Base-by-base conservation (phyloP, 2,888 invertebrate genomes). In the Calliopum simillimum region DNA sequence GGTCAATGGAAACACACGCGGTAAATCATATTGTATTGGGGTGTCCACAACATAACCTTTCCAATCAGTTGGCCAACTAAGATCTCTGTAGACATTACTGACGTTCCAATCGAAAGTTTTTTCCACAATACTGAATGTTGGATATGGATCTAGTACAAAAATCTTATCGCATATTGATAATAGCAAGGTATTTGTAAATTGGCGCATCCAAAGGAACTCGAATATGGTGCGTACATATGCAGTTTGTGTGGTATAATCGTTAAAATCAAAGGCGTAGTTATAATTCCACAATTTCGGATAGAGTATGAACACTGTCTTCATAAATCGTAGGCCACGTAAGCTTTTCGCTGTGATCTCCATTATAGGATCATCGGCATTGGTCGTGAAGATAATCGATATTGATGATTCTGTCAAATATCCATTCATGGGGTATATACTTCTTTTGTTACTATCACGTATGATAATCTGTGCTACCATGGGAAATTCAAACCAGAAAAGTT, bases 271-370 rank as follows among this genome's bases (percentile, higher is more conserved):
- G 13, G 14, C 13, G 13, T 46, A 21, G 5, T 21, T 23, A 8
- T 74, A 63, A 12, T 41, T 69, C 5, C 4, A 47, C 16, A 77
- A 16, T 5, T 44, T 59, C 2, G 82, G 81, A 51, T 73, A 77
- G 0, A 81, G 65, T 2, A 81, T n/a, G 14, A 81, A 80, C 2
- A 80, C 68, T 4, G 81, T 82, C 14, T 75, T 74, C 2, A 82
- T 59, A 75, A 76, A 76, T 12, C 76, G 80, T 12, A 75, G 44
- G 0, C 75, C 74, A 0, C 41, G 49, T 8, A 82, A 53, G 11
- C 76, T 75, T 3, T 74, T 49, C 0, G 79, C 72, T 0, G 81
- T 77, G 25, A 82, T 44, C 16, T 80, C 72, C 81, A 81, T 79
- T 1, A 81, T 77, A 21, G 80, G 74, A 77, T 82, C 81, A 14